Evolutionary conservation across 2,888 invertebrate genomes (phyloP).

Genomic region (Trachelus troglodyta): DNA sequence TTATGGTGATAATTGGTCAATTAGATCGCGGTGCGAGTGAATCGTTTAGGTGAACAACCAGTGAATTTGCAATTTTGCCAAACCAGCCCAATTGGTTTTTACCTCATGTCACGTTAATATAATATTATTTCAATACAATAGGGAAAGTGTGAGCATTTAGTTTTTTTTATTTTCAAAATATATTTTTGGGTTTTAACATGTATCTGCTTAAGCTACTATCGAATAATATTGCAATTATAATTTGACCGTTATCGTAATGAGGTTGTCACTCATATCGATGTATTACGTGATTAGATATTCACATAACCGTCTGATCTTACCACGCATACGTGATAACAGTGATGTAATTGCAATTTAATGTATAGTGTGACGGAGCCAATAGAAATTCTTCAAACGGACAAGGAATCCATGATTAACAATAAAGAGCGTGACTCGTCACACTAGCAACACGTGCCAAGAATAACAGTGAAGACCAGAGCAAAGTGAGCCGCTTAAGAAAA

Average conservation of each 20-base stretch:
- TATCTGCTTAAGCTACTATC: not conserved
- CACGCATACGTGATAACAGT: not conserved
- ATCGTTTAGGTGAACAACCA: not conserved
- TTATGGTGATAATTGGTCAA: not conserved
- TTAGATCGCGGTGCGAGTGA: not conserved
- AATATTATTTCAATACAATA: not conserved
- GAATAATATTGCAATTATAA: not conserved
- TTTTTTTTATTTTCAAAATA: not conserved
- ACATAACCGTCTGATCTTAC: not conserved
- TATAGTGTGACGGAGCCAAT: not conserved
- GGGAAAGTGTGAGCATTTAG: not conserved
- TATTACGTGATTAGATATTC: not conserved
- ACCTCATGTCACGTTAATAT: not conserved
- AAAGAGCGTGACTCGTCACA: not conserved
- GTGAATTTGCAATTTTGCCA: not conserved
- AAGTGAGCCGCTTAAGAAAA: not conserved
- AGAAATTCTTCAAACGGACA: not conserved
- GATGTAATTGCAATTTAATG: not conserved
- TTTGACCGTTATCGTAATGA: not conserved
- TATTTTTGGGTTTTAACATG: not conserved
- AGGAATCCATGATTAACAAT: not conserved
- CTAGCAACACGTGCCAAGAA: not conserved
- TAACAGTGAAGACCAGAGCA: not conserved
- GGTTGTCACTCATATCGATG: not conserved
- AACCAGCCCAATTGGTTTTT: not conserved